A percentile compares a stretch with the other conserved stretches of the same genome.
phyloP scores from a whole-genome alignment of 1,140 invertebrate species.

The Dinoponera quadriceps region DNA sequence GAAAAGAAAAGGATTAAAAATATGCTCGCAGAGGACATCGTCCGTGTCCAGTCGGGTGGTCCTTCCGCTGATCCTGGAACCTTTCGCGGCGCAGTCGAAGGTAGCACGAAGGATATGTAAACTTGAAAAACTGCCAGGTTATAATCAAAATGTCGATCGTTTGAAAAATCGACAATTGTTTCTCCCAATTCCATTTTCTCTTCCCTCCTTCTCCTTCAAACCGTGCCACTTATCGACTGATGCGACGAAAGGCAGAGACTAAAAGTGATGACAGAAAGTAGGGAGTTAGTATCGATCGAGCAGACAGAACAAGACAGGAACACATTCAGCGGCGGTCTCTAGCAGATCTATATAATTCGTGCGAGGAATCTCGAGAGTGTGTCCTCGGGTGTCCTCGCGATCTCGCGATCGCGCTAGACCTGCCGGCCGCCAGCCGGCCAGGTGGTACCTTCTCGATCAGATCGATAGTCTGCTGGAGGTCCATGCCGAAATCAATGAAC shows the following conservation, averaged over 20 bases:
- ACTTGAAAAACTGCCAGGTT: too few species aligned
- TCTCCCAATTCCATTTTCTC: background rate
- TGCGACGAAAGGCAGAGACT: background rate
- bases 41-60: slow-evolving; percentile 29
- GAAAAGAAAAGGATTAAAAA: slow-evolving; percentile 35
- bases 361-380: background rate
- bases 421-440: slow-evolving; percentile 3
- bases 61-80: background rate
- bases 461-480: slow-evolving; percentile 91
- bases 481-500: slow-evolving; percentile 92
- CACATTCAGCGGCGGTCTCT: slow-evolving; percentile 21
- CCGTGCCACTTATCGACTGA: background rate
- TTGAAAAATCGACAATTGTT: background rate
- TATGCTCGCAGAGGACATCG: background rate
- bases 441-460: slow-evolving; percentile 90
- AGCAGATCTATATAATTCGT: slow-evolving; percentile 16
- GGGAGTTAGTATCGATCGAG: slow-evolving; percentile 45
- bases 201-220: background rate
- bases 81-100: slow-evolving; percentile 5
- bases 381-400: slow-evolving; percentile 10
- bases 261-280: slow-evolving; percentile 5
- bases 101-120: background rate
- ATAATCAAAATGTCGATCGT: background rate
- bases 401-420: slow-evolving; percentile 22
- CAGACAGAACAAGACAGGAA: slow-evolving; percentile 44